A percentile compares a stretch with the other conserved stretches of the same genome.
Conservation (phyloP, 1,140 invertebrate genomes). For the Ctenoplectra terminalis region DNA sequence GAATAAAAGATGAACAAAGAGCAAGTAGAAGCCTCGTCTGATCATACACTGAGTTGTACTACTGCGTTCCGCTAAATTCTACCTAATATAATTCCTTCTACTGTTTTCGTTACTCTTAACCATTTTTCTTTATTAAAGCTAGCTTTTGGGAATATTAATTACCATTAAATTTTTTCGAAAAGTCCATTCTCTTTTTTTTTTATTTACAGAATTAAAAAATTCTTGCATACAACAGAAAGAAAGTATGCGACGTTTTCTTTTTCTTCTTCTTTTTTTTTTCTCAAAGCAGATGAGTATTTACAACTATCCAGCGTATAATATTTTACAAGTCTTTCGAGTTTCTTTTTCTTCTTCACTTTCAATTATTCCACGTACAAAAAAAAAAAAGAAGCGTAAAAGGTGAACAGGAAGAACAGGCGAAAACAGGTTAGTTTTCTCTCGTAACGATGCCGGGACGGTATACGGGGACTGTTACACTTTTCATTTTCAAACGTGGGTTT, state of each 20-base stretch:
- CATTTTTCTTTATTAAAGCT: background rate
- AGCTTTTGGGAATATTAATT: background rate
- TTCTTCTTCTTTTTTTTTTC: background rate
- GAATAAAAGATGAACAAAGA: background rate
- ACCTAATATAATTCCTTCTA: background rate
- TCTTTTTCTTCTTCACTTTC: background rate
- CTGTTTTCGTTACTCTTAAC: background rate
- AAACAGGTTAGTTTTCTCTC: background rate
- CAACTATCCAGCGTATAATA: background rate
- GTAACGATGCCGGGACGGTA: slow-evolving; percentile 49
- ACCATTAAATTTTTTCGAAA: too few relatives aligned
- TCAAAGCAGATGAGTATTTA: background rate
- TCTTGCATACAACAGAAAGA: background rate
- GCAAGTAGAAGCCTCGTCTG: background rate
- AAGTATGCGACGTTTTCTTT: too few relatives aligned
- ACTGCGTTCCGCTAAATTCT: background rate
- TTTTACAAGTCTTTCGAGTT: background rate
- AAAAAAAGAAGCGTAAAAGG: background rate
- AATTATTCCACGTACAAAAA: background rate
- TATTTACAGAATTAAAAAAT: slow-evolving; percentile 9
- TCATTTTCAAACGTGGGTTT: background rate
- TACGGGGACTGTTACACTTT: slow-evolving; percentile 40
- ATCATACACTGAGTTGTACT: background rate
- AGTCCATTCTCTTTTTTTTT: too few relatives aligned
- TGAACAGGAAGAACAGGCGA: background rate